These are phyloP conservation scores for Popillia japonica DNA, from an alignment of 1,140 invertebrate genomes.

Conservation along the genomic window DNA sequence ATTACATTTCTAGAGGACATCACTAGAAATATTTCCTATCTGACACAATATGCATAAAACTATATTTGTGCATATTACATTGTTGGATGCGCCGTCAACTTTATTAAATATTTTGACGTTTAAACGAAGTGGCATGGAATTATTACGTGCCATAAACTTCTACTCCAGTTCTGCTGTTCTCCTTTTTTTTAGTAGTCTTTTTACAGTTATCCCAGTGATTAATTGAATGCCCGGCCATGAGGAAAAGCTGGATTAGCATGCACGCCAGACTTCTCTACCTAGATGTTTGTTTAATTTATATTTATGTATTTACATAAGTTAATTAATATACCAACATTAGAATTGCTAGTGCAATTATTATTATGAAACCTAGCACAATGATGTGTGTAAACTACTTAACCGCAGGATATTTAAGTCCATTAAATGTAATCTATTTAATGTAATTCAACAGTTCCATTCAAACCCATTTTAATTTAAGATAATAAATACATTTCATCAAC, in stretches of 20 bases:
- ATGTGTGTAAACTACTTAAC: too few species aligned
- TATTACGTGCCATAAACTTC: background rate
- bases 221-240: conserved; percentile 1
- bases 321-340: background rate
- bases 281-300: background rate
- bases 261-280: background rate
- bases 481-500: too few species aligned
- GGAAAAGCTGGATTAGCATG: conserved; percentile 17
- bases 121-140: background rate
- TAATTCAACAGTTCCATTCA: too few species aligned
- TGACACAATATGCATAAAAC: background rate
- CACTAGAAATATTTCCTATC: too few species aligned
- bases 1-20: too few species aligned
- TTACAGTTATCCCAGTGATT: conserved; percentile 8
- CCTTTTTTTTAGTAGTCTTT: background rate
- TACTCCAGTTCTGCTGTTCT: background rate
- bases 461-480: too few species aligned
- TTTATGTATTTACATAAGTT: conserved; percentile 18
- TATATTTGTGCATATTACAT: background rate
- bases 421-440: too few species aligned
- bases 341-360: background rate
- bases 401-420: too few species aligned
- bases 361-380: too few species aligned
- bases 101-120: conserved; percentile 30
- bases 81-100: background rate